phyloP scores from a whole-genome alignment of 2,888 invertebrate genomes.

The Acutogordius australiensis region DNA sequence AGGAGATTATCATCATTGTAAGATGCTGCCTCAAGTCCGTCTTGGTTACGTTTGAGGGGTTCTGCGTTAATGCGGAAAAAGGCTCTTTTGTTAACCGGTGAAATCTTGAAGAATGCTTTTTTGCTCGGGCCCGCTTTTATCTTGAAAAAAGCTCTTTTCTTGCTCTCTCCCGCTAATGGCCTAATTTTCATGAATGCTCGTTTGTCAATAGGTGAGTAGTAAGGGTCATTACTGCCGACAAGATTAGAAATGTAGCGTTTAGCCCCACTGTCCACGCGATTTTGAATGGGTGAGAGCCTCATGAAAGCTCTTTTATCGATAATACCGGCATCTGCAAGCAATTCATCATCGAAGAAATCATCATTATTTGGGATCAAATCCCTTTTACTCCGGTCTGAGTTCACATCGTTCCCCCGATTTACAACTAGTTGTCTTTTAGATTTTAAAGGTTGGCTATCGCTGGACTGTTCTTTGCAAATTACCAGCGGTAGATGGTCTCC shows the following conservation, averaged over 20 bases:
- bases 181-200: not conserved
- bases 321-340: not conserved
- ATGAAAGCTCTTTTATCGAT: conserved; percentile 2
- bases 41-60: not conserved
- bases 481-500: too few species aligned
- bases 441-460: too few species aligned
- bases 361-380: not conserved
- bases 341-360: too few species aligned
- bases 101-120: not conserved
- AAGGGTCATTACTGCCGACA: not conserved
- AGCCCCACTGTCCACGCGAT: too few species aligned
- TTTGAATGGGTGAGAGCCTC: not conserved
- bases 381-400: not conserved
- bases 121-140: not conserved
- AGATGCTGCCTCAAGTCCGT: not conserved
- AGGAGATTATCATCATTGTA: not conserved
- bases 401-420: too few species aligned
- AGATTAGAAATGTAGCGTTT: not conserved
- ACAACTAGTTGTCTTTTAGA: too few species aligned
- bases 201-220: not conserved
- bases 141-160: not conserved
- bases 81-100: not conserved
- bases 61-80: not conserved
- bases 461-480: too few species aligned
- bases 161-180: not conserved